Base-by-base conservation (phyloP, 2,797 vertebrate species). In the Labeo calbasu region DNA sequence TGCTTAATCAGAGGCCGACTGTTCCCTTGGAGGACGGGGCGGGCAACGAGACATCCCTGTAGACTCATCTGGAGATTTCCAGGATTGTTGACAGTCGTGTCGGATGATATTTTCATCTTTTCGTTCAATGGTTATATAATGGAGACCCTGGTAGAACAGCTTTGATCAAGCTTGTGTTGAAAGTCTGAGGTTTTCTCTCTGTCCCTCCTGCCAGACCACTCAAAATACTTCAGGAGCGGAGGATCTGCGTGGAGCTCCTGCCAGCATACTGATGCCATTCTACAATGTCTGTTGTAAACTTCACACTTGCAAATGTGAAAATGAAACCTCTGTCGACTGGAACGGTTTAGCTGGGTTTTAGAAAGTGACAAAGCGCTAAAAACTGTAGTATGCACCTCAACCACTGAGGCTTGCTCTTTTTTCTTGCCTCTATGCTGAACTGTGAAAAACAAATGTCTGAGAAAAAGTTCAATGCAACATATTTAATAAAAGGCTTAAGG, bases 1-100 rank as follows among this genome's bases (percentile, higher is more conserved):
- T 73, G 85, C 86, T 87, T 91, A 87, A 90, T 93, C 91, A 90
- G 86, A 87, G 80, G 73, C 84, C 87, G 88, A 91, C 90, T 92
- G 91, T 91, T 88, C 89, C 85, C 84, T 87, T 84, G 70, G 61
- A 77, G 75, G 57, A 57, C n/a, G 21, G 48, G 75, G 76, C 15
- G 43, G 72, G 86, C 85, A 76, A 89, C 86, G 88, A 89, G 25
- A 75, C 43, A 66, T 81, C 83, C 82, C 82, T 84, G 68, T 77
- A 76, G 82, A 88, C 88, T 79, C 50, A 73, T 84, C 59, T 72
- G 72, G 66, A 79, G 66, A 40, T 51, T 66, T 82, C 77, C 50
- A 79, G 55, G 69, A 75, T 82, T 57, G 50, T 75, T 83, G 83
- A 77, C 86, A 86, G 85, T 77, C 21, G 53, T 71, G 77, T 88